Base-by-base conservation (phyloP, 2,797 vertebrate genomes). In the Trichosurus vulpecula region DNA sequence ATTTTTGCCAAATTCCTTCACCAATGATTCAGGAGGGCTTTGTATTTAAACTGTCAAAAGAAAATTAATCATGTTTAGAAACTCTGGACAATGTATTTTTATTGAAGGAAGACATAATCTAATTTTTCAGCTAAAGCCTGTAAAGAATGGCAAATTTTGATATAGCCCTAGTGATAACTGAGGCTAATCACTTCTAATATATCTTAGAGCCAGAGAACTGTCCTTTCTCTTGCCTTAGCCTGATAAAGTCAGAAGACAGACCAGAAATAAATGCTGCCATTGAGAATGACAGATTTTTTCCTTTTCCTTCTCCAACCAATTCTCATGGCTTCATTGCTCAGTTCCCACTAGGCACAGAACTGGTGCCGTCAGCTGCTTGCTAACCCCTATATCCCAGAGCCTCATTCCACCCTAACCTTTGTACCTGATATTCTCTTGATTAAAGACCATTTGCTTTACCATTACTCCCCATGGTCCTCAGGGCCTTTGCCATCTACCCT, bases 61-160 rank as follows among this genome's bases (percentile, higher is more conserved):
- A 25, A 66, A 90, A 52, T 54, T 19, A 41, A 10, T 93, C 41
- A 29, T 29, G 54, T 13, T 55, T 12, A 56, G 54, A 93, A 52
- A 4, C 27, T 27, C 3, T 8, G 2, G 1, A 47, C 29, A 53
- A 91, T 56, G 55, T 91, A n/a, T 56, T 94, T 90, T 87, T 90
- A 35, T 41, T 90, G 31, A 8, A 54, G 61, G 92, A 94, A 58
- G 8, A 57, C 74, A 0, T 35, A 30, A 58, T 53, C 6, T 81
- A 81, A 81, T 94, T 95, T 91, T 66, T 87, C 92, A 54, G 52
- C 55, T 94, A 56, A 92, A 92, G 35, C 19, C 51, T 31, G 54
- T 14, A 87, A 89, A 91, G 74, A 81, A 81, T 81, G 66, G 66
- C 5, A 41, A 81, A 22, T 81, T 47, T 47, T 81, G 66, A 81